Base-by-base conservation (phyloP, 2,888 invertebrate species). In the Sphaerophoria rueppellii region DNA sequence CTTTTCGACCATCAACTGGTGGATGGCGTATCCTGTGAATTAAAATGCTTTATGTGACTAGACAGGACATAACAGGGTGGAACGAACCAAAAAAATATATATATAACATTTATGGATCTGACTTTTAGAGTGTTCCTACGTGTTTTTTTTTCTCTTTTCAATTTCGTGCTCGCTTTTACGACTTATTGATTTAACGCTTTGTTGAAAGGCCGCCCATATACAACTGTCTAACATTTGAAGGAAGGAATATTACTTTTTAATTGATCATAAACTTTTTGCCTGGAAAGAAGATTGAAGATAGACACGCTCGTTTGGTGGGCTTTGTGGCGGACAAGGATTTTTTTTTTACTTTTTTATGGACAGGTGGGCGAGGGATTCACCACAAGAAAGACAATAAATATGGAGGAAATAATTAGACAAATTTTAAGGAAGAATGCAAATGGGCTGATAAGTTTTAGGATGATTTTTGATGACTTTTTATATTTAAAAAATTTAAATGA, bases 161-260 rank as follows among this genome's bases (percentile, higher is more conserved):
- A 40, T 43, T 72, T 52, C 35, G 43, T 40, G 52, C 54, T 61
- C 2, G 6, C n/a, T 73, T 79, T 81, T 71, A 81, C 43, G 75
- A 65, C 57, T 78, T 82, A 82, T 82, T 79, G 82, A 82, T 79
- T 82, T 65, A 74, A 50, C 58, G 55, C 70, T 82, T 82, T 82
- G 72, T 71, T 73, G 60, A 52, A 57, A 52, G 78, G 63, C 34
- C 9, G 9, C 11, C 3, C 5, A 65, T 50, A 52, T n/a, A 67
- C 35, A 67, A 37, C 35, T 40, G 50, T 77, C 34, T 34, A 32
- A 46, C 52, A 70, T 67, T 70, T 74, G 6, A 9, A 43, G 24
- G 16, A 55, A 43, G 63, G 57, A 55, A 70, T 50, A 69, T 78
- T 73, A 67, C 54, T 40, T 67, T 67, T 67, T 67, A 67, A 67